A percentile compares a stretch with the other conserved stretches of the same genome.
Conservation (phyloP, 1,140 invertebrate species). For the Geopemphigus sp. region DNA sequence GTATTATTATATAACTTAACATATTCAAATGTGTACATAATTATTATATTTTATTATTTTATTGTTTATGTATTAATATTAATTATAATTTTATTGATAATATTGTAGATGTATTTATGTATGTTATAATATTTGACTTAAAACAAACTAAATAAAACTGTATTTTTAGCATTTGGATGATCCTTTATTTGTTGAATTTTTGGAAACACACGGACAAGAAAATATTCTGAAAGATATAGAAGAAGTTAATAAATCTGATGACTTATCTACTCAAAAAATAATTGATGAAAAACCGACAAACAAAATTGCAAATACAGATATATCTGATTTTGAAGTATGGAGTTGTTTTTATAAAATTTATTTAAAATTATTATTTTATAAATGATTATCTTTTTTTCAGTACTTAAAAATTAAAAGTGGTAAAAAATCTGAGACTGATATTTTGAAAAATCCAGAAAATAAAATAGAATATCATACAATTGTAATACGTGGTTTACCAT, state of each 20-base stretch:
- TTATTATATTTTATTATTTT: too few species aligned
- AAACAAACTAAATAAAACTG: neutral
- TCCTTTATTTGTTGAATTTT: slow-evolving; percentile 83
- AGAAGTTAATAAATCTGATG: slow-evolving; percentile 59
- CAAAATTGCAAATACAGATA: slow-evolving; percentile 43
- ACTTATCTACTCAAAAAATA: slow-evolving; percentile 44
- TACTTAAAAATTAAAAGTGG: slow-evolving; percentile 55
- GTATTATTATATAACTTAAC: too few species aligned
- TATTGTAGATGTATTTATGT: too few species aligned
- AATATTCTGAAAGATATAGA: slow-evolving; percentile 35
- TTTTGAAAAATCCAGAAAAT: slow-evolving; percentile 52
- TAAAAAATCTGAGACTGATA: slow-evolving; percentile 53
- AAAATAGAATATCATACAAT: slow-evolving; percentile 47
- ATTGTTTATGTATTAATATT: too few species aligned
- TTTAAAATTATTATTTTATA: slow-evolving; percentile 12
- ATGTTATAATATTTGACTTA: neutral
- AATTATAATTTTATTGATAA: too few species aligned
- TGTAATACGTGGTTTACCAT: slow-evolving; percentile 65
- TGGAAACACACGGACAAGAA: slow-evolving; percentile 71
- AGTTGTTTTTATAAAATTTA: neutral
- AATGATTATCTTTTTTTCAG: slow-evolving; percentile 50
- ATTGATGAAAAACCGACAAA: slow-evolving; percentile 13
- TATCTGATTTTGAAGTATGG: slow-evolving; percentile 49
- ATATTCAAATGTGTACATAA: too few species aligned
- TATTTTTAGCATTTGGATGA: slow-evolving; percentile 76